Conservation (phyloP, 2,888 invertebrate genomes). For the Acleris literana region DNA sequence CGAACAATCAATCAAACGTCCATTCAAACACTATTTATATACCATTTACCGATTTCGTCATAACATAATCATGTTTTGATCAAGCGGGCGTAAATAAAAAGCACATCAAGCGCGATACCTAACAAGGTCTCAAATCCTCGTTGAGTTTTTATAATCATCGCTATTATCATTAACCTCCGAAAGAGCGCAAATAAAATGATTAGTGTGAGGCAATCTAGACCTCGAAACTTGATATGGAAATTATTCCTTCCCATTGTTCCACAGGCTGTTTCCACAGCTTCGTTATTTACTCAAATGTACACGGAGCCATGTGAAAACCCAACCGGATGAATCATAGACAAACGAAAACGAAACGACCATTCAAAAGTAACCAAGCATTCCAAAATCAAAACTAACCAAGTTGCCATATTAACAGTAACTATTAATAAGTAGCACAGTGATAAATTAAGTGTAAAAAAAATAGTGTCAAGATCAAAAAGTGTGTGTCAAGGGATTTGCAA, state of each 20-base stretch:
- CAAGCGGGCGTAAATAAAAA: slow-evolving; percentile 18
- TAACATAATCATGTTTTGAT: slow-evolving; percentile 29
- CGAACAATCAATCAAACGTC: slow-evolving; percentile 10
- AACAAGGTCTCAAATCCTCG: slow-evolving; percentile 39
- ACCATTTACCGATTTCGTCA: slow-evolving; percentile 27
- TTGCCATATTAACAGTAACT: slow-evolving; percentile 78
- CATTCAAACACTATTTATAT: slow-evolving; percentile 23
- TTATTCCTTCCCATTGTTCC: slow-evolving; percentile 59
- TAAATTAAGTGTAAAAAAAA: slow-evolving; percentile 57
- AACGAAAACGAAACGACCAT: slow-evolving; percentile 52
- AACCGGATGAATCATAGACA: slow-evolving; percentile 57
- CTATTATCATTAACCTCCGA: slow-evolving; percentile 49
- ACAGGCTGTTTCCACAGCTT: slow-evolving; percentile 43
- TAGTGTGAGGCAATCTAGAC: slow-evolving; percentile 57
- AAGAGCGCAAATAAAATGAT: slow-evolving; percentile 58
- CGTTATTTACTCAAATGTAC: slow-evolving; percentile 74
- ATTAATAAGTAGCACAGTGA: slow-evolving; percentile 50
- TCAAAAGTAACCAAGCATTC: slow-evolving; percentile 69
- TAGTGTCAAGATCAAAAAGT: slow-evolving; percentile 78
- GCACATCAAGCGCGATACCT: slow-evolving; percentile 23
- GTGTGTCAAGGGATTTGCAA: slow-evolving; percentile 80
- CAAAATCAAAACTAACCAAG: slow-evolving; percentile 62
- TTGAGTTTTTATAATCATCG: slow-evolving; percentile 42
- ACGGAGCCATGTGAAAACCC: slow-evolving; percentile 64
- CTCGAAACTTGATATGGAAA: slow-evolving; percentile 60